These are phyloP conservation scores for Amphimedon queenslandica DNA, from an alignment of 37 sponge, comb jelly and placozoan genomes.

Conservation along the genomic window DNA sequence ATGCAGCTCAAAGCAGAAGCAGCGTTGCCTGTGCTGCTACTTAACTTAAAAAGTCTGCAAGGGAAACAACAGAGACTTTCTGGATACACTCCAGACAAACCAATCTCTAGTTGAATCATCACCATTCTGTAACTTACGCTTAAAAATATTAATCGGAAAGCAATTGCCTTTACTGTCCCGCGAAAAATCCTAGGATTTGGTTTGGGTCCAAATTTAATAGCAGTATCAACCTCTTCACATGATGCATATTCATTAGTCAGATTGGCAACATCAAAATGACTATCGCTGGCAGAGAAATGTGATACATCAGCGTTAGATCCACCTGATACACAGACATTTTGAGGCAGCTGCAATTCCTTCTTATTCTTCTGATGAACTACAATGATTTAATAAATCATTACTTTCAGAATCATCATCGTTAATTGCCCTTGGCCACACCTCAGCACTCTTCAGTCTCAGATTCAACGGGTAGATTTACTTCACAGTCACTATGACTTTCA, in stretches of 20 bases:
- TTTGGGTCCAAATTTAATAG: conserved; percentile 1
- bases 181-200: conserved; percentile 14
- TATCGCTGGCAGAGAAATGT: neutral
- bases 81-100: conserved; percentile 31
- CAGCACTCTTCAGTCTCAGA: no score
- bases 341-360: no score
- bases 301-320: neutral
- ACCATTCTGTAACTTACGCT: conserved; percentile 15
- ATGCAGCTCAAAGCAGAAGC: neutral
- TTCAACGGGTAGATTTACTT: no score
- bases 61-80: conserved; percentile 21
- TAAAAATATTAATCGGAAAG: conserved; percentile 34
- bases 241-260: conserved; percentile 7
- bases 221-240: neutral
- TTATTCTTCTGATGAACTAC: no score
- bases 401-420: no score
- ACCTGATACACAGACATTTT: neutral
- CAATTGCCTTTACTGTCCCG: conserved; percentile 17
- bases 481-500: no score
- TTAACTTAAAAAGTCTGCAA: conserved; percentile 23
- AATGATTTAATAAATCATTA: no score
- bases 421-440: no score
- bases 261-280: conserved; percentile 10
- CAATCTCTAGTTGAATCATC: conserved; percentile 17
- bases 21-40: neutral